Conservation (phyloP, 2,888 invertebrate genomes). For the Epinotia demarniana region DNA sequence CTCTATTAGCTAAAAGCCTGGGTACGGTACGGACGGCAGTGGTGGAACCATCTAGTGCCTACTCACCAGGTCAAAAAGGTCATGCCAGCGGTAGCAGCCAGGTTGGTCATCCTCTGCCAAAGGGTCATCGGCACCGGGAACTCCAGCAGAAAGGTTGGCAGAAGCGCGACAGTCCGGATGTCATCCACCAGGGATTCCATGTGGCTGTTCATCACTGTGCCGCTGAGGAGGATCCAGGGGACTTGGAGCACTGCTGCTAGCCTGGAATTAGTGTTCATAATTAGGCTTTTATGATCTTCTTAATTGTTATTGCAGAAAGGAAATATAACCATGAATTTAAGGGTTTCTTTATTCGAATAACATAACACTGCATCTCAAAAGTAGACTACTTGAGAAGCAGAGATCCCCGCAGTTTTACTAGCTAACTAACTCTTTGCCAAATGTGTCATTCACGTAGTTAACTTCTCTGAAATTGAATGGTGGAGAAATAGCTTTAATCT, state of each 20-base stretch:
- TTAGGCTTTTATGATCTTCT: neutral
- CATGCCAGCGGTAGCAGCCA: slow-evolving; percentile 24
- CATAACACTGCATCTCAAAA: too few species aligned
- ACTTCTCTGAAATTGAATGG: too few species aligned
- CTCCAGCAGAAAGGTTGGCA: slow-evolving; percentile 40
- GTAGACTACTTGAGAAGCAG: too few species aligned
- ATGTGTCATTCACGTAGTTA: too few species aligned
- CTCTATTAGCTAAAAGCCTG: neutral
- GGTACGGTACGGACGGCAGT: neutral
- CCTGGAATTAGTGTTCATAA: slow-evolving; percentile 12
- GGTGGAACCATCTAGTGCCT: neutral
- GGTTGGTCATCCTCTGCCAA: slow-evolving; percentile 37
- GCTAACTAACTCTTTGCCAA: too few species aligned
- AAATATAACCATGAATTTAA: too few species aligned
- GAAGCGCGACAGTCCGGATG: slow-evolving; percentile 32
- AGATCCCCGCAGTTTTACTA: too few species aligned
- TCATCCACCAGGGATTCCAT: slow-evolving; percentile 46
- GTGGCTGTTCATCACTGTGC: slow-evolving; percentile 39
- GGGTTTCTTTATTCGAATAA: too few species aligned
- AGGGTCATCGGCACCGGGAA: slow-evolving; percentile 45
- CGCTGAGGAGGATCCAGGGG: slow-evolving; percentile 46
- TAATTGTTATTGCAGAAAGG: too few species aligned
- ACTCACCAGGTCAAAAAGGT: slow-evolving; percentile 32
- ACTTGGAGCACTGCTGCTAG: slow-evolving; percentile 41
- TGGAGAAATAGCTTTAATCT: too few species aligned